Evolutionary conservation across 2,797 vertebrate species (phyloP).

Genomic region (Momotus momota): DNA sequence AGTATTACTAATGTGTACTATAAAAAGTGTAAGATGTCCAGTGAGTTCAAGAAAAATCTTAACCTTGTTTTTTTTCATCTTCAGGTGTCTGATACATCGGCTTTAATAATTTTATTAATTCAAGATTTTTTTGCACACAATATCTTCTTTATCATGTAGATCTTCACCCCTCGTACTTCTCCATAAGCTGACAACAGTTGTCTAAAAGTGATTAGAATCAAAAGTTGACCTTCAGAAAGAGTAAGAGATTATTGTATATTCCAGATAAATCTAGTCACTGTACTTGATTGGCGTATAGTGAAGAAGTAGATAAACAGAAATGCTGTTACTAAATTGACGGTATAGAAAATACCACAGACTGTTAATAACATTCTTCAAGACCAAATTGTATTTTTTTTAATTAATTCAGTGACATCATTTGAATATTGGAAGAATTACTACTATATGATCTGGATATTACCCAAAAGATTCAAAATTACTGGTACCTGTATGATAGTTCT

Average conservation of each 20-base stretch:
- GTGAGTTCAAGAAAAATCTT: conserved; percentile 29
- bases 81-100: background rate
- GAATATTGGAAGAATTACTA: background rate
- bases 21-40: conserved; percentile 1
- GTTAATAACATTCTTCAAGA: background rate
- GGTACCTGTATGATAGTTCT: background rate
- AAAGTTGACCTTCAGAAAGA: background rate
- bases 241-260: background rate
- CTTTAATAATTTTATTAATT: conserved; percentile 1
- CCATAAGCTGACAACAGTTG: background rate
- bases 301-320: background rate
- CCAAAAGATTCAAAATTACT: background rate
- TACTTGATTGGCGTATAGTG: background rate
- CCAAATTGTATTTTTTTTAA: background rate
- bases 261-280: background rate
- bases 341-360: background rate
- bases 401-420: background rate
- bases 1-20: background rate
- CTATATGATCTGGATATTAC: background rate
- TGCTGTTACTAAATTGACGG: background rate
- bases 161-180: background rate
- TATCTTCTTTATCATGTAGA: conserved; percentile 8
- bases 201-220: conserved; percentile 13
- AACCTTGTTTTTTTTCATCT: background rate
- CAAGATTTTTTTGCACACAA: background rate